phyloP scores from a whole-genome alignment of 37 sponge, comb jelly and placozoan species.

The Dysidea cf. avara region DNA sequence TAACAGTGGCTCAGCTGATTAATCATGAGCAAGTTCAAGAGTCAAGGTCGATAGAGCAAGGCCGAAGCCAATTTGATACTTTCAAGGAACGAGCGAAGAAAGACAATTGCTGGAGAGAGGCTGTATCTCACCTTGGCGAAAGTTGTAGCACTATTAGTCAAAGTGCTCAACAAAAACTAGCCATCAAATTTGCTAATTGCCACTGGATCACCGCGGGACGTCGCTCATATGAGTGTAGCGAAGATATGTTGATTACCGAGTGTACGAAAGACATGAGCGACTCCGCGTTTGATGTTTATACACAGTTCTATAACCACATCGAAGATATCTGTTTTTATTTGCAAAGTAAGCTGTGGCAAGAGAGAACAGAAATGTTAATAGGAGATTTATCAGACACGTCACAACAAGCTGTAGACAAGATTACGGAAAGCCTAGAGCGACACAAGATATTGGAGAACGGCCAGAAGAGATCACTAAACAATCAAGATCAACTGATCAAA shows the following conservation, averaged over 20 bases:
- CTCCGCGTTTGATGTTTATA: constrained; percentile 60
- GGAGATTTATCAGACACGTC: constrained; percentile 50
- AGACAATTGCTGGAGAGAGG: too few relatives aligned
- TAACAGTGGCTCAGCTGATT: too few relatives aligned
- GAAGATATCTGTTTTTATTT: constrained; percentile 71
- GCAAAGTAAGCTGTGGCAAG: constrained; percentile 69
- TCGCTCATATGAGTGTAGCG: constrained; percentile 47
- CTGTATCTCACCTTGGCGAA: too few relatives aligned
- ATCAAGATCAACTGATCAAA: too few relatives aligned
- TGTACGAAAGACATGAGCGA: constrained; percentile 61
- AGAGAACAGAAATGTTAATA: constrained; percentile 54
- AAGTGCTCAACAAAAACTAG: constrained; percentile 51
- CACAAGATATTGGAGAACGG: constrained; percentile 43
- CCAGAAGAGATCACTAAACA: constrained; percentile 41
- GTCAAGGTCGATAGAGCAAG: too few relatives aligned
- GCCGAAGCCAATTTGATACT: too few relatives aligned
- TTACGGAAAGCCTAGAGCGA: constrained; percentile 51
- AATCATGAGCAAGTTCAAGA: too few relatives aligned
- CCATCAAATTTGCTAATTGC: constrained; percentile 71
- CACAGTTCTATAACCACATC: too few relatives aligned
- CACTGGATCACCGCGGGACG: constrained; percentile 54
- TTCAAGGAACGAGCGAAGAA: too few relatives aligned
- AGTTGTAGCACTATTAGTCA: too few relatives aligned
- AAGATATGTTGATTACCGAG: constrained; percentile 28
- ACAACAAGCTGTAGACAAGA: constrained; percentile 24